A percentile compares a stretch with the other conserved stretches of the same genome.
phyloP scores from a whole-genome alignment of 2,113 vertebrate species.

The Etheostoma cragini region DNA sequence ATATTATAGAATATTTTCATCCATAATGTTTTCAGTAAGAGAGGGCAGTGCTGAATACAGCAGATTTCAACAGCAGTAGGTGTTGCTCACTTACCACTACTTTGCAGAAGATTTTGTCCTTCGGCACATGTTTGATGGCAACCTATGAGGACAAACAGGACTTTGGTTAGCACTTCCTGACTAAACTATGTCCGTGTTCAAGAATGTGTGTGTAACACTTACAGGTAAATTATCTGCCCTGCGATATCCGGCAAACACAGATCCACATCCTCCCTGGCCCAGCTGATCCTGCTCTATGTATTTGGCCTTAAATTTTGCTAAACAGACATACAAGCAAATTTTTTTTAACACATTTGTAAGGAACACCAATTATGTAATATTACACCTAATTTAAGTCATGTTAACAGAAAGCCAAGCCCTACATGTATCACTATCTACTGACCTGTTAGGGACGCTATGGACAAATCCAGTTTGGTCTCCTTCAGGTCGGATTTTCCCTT shows the following conservation, averaged over 20 bases:
- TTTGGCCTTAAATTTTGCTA: slow-evolving; percentile 14
- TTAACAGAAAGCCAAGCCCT: background rate
- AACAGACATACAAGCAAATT: background rate
- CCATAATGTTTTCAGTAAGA: background rate
- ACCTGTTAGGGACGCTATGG: background rate
- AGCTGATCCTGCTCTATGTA: background rate
- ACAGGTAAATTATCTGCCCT: slow-evolving; percentile 18
- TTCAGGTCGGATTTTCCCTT: background rate
- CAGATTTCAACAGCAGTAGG: background rate
- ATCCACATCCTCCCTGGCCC: slow-evolving; percentile 26
- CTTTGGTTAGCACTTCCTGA: background rate
- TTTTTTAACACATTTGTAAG: background rate
- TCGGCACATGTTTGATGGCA: slow-evolving; percentile 23
- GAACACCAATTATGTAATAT: background rate
- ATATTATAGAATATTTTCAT: background rate
- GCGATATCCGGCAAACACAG: slow-evolving; percentile 20
- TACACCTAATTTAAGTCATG: background rate
- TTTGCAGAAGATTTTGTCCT: background rate
- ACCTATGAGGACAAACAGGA: slow-evolving; percentile 7
- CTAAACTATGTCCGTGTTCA: background rate
- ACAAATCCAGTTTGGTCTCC: background rate
- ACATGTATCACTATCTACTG: background rate
- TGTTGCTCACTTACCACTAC: background rate
- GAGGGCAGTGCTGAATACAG: background rate
- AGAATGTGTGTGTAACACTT: background rate